Conservation (phyloP, 2,113 vertebrate species). For the Nipponia nippon region DNA sequence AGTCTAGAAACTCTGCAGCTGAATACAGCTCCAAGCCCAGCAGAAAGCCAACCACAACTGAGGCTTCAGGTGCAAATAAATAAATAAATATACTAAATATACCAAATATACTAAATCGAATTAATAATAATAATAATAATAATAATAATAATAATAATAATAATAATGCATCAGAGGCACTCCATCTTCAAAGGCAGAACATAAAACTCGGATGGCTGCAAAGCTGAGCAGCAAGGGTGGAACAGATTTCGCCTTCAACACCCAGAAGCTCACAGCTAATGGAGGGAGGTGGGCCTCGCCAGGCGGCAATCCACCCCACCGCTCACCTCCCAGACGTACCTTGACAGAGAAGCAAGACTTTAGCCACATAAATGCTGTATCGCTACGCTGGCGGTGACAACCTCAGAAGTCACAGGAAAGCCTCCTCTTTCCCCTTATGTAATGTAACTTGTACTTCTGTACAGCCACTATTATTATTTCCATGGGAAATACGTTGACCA, state of each 20-base stretch:
- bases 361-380: not conserved
- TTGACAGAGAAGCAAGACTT: not conserved
- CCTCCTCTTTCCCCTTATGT: not conserved
- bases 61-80: not conserved
- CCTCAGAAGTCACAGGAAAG: not conserved
- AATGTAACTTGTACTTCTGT: not conserved
- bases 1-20: not conserved
- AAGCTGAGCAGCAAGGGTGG: not conserved
- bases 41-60: conserved; percentile 13
- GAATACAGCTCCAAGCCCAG: not conserved
- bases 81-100: no score
- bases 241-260: not conserved
- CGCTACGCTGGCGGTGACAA: not conserved
- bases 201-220: not conserved
- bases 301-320: not conserved
- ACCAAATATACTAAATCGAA: no score
- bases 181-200: not conserved
- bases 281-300: not conserved
- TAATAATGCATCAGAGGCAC: not conserved
- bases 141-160: not conserved
- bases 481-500: not conserved
- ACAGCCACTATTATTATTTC: not conserved
- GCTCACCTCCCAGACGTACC: not conserved
- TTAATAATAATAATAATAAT: no score
- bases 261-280: not conserved